These are phyloP conservation scores for Hydrochoerus hydrochaeris DNA, from an alignment of 2,113 vertebrate genomes.

Conservation along the genomic window DNA sequence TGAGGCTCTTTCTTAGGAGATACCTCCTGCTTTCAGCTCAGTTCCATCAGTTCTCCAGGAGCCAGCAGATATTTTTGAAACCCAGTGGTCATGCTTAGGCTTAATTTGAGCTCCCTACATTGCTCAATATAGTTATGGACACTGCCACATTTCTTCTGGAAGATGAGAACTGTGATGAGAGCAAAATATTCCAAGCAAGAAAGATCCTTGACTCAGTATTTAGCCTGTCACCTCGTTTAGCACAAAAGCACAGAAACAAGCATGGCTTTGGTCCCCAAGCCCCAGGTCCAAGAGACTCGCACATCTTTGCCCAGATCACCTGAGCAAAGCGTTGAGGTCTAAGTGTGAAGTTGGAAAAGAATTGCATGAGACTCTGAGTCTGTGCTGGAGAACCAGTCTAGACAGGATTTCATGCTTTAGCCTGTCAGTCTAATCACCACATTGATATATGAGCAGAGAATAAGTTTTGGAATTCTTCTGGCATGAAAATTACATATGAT, in stretches of 20 bases:
- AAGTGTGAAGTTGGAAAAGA: not conserved
- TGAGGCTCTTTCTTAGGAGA: not conserved
- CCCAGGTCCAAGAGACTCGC: not conserved
- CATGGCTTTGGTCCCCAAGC: no score
- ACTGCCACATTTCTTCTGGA: not conserved
- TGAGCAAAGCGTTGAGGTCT: not conserved
- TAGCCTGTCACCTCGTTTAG: not conserved
- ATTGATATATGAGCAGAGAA: not conserved
- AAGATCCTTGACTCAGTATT: not conserved
- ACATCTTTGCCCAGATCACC: not conserved
- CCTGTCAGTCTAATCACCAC: not conserved
- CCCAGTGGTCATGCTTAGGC: not conserved
- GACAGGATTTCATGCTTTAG: not conserved
- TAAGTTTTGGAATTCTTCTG: slow-evolving; percentile 5
- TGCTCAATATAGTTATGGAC: not conserved
- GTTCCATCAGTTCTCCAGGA: not conserved
- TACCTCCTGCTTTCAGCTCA: not conserved
- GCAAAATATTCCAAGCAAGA: not conserved
- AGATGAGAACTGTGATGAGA: not conserved
- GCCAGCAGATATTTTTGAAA: not conserved
- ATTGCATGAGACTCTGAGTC: not conserved
- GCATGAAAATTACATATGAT: slow-evolving; percentile 13
- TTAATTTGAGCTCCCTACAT: not conserved
- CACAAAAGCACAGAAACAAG: not conserved
- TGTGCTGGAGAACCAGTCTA: not conserved